phyloP scores from a whole-genome alignment of 2,113 vertebrate species.

The Actenoides lindsayi region DNA sequence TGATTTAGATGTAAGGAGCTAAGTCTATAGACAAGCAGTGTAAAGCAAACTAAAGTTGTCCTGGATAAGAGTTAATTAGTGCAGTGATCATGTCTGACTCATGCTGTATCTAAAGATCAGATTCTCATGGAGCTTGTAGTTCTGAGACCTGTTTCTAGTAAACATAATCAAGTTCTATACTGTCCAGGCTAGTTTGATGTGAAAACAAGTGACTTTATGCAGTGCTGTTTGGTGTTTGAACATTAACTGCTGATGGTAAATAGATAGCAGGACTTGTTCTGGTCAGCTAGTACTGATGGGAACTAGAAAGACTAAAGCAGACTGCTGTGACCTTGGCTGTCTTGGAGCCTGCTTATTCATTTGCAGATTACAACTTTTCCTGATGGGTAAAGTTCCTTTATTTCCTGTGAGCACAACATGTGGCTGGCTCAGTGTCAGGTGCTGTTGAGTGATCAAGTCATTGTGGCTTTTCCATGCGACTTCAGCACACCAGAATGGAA shows the following conservation, averaged over 20 bases:
- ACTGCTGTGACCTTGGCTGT: constrained; percentile 44
- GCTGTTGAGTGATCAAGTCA: not conserved
- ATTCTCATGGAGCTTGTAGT: not conserved
- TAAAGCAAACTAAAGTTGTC: not conserved
- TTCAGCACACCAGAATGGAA: not conserved
- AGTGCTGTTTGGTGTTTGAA: not conserved
- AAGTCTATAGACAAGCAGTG: not conserved
- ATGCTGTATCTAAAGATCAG: not conserved
- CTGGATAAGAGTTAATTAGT: not conserved
- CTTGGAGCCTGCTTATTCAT: not conserved
- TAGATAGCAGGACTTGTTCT: constrained; percentile 34
- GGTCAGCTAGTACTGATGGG: not conserved
- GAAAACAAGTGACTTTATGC: not conserved
- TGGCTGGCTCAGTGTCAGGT: constrained; percentile 25
- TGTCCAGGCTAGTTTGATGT: constrained; percentile 44
- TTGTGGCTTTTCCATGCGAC: not conserved
- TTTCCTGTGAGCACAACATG: not conserved
- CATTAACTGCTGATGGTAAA: constrained; percentile 26
- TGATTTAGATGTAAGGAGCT: not conserved
- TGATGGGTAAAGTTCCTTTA: not conserved
- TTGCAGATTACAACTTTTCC: not conserved
- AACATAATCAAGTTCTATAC: not conserved
- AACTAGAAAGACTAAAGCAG: not conserved
- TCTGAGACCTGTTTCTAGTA: constrained; percentile 28
- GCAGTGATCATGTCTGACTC: not conserved